These are phyloP conservation scores for Cliona cf. orientalis DNA, from an alignment of 37 sponge, comb jelly and placozoan genomes.

Conservation along the genomic window DNA sequence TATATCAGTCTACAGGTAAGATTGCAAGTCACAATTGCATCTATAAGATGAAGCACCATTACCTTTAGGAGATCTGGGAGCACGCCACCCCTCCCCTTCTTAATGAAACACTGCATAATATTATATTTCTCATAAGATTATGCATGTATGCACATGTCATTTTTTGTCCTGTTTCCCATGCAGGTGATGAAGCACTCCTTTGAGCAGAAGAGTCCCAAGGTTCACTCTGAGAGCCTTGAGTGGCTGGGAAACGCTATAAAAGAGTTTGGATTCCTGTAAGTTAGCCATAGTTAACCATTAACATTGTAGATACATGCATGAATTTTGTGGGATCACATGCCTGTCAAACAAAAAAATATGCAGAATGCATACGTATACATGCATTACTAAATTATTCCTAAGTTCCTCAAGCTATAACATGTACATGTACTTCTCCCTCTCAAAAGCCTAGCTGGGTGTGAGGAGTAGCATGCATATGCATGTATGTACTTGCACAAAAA, in stretches of 20 bases:
- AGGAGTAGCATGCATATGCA: neutral
- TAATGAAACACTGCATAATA: neutral
- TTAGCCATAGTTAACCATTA: neutral
- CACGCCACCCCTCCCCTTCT: too few species aligned
- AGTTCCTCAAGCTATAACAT: too few species aligned
- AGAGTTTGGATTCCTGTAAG: constrained; percentile 80
- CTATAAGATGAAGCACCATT: neutral
- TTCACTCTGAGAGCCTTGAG: constrained; percentile 82
- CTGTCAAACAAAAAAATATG: neutral
- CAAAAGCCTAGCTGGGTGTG: too few species aligned
- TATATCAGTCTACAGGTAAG: constrained; percentile 62
- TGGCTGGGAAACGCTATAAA: constrained; percentile 80
- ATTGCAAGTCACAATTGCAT: neutral
- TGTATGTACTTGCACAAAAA: too few species aligned
- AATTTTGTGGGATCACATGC: neutral
- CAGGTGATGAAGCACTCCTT: constrained; percentile 73
- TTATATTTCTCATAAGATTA: too few species aligned
- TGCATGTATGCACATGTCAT: too few species aligned
- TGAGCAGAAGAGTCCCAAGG: constrained; percentile 94
- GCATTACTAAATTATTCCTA: neutral
- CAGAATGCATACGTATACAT: neutral
- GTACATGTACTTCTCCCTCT: too few species aligned
- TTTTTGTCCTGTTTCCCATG: neutral
- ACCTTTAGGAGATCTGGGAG: too few species aligned
- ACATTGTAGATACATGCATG: neutral